A percentile compares a stretch with the other conserved stretches of the same genome.
Evolutionary conservation across 1,140 invertebrate species (phyloP).

Genomic region (Lordiphosa stackelbergi): DNA sequence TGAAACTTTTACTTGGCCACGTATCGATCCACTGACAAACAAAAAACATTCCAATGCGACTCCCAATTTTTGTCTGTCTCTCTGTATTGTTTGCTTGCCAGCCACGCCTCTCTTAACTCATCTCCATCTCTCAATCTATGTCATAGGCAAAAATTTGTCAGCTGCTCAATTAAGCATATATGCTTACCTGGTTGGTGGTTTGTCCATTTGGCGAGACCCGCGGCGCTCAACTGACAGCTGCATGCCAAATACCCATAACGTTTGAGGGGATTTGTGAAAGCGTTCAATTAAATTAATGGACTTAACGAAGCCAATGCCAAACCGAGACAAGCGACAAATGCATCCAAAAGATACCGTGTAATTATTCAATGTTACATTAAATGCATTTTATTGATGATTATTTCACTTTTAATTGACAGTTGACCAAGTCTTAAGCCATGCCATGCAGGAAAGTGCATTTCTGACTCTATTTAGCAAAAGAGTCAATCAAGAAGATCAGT

Average conservation of each 20-base stretch:
- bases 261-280: slow-evolving; percentile 65
- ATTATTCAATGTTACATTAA: slow-evolving; percentile 46
- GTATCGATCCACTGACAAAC: slow-evolving; percentile 38
- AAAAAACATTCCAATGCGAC: slow-evolving; percentile 43
- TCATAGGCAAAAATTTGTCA: slow-evolving; percentile 60
- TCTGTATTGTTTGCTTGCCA: slow-evolving; percentile 44
- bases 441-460: too few relatives aligned
- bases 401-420: slow-evolving; percentile 46
- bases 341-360: slow-evolving; percentile 18
- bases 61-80: slow-evolving; percentile 10
- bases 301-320: slow-evolving; percentile 43
- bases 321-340: slow-evolving; percentile 30
- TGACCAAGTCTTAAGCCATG: slow-evolving; percentile 7
- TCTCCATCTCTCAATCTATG: slow-evolving; percentile 18
- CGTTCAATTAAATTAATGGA: slow-evolving; percentile 74
- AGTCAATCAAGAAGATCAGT: slow-evolving; percentile 9
- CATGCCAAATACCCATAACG: slow-evolving; percentile 4
- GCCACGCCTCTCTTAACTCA: slow-evolving; percentile 29
- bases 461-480: too few relatives aligned
- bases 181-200: neutral
- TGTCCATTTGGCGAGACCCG: slow-evolving; percentile 6
- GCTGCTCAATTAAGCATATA: slow-evolving; percentile 58
- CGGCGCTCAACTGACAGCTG: slow-evolving; percentile 3
- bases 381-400: slow-evolving; percentile 32
- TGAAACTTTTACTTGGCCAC: slow-evolving; percentile 47